These are phyloP conservation scores for Spodoptera picta DNA, from an alignment of 2,888 invertebrate species.

Conservation along the genomic window DNA sequence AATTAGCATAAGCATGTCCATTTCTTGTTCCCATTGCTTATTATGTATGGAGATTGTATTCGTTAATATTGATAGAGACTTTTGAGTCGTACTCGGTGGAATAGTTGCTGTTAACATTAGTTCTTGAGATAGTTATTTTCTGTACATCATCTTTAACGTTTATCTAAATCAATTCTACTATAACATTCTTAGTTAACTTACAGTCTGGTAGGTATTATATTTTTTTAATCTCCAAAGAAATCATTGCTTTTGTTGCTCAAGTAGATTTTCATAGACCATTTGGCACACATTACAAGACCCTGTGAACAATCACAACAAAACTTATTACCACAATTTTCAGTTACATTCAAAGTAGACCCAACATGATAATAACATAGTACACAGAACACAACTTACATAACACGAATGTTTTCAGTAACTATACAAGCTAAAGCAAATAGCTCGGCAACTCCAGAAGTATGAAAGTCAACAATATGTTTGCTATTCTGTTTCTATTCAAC, in stretches of 20 bases:
- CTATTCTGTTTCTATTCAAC: slow-evolving; percentile 38
- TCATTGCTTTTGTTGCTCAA: too few species aligned
- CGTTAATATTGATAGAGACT: slow-evolving; percentile 37
- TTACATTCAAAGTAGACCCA: slow-evolving; percentile 3
- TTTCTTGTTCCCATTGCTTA: slow-evolving; percentile 41
- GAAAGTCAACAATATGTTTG: slow-evolving; percentile 51
- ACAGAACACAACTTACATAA: slow-evolving; percentile 30
- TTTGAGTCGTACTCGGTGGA: slow-evolving; percentile 19
- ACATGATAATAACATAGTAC: slow-evolving; percentile 19
- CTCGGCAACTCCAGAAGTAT: slow-evolving; percentile 39
- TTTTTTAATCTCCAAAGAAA: too few species aligned
- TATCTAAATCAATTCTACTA: not conserved
- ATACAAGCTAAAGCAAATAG: slow-evolving; percentile 37
- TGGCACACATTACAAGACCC: too few species aligned
- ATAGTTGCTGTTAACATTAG: slow-evolving; percentile 27
- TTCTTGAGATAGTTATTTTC: slow-evolving; percentile 7
- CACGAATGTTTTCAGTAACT: slow-evolving; percentile 18
- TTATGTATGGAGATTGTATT: slow-evolving; percentile 52
- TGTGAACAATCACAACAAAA: not conserved
- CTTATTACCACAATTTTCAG: slow-evolving; percentile 2
- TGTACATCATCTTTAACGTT: slow-evolving; percentile 1
- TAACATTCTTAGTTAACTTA: too few species aligned
- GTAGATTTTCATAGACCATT: too few species aligned
- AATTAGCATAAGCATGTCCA: slow-evolving; percentile 53
- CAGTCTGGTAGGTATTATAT: too few species aligned